Evolutionary conservation across 2,888 invertebrate species (phyloP).

Genomic region (Pimpla rufipes): DNA sequence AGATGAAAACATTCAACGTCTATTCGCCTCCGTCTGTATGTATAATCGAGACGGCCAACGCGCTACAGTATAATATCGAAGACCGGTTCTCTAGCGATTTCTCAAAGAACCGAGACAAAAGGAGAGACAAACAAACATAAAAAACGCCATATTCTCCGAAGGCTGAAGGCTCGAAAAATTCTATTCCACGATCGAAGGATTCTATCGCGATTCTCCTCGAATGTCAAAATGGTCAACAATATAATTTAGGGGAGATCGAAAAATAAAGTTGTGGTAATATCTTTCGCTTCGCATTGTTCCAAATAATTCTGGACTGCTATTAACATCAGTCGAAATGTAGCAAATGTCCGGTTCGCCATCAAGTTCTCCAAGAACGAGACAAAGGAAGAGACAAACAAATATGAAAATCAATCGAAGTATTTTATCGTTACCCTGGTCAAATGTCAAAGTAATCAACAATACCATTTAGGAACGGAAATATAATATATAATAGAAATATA

Average conservation of each 20-base stretch:
- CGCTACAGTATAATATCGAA: constrained; percentile 21
- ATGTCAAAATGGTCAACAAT: constrained; percentile 46
- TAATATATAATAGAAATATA: too few relatives aligned
- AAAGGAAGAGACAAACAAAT: too few relatives aligned
- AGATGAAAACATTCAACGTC: constrained; percentile 12
- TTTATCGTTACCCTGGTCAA: too few relatives aligned
- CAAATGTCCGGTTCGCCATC: too few relatives aligned
- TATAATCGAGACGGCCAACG: constrained; percentile 1
- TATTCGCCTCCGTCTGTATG: constrained; percentile 12
- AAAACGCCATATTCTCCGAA: not conserved
- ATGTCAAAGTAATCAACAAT: too few relatives aligned
- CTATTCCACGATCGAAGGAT: not conserved
- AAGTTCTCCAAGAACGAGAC: too few relatives aligned
- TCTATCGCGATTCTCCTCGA: constrained; percentile 20
- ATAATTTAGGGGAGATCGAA: not conserved
- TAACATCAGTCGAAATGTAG: too few relatives aligned
- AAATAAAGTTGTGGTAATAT: not conserved
- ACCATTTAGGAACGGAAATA: too few relatives aligned
- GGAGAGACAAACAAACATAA: constrained; percentile 1
- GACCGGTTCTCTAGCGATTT: constrained; percentile 20
- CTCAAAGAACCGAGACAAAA: constrained; percentile 20
- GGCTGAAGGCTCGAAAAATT: not conserved
- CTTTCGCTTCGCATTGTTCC: too few relatives aligned
- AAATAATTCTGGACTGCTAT: too few relatives aligned
- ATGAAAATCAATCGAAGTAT: too few relatives aligned